Conservation (phyloP, 1,140 invertebrate species). For the Phocides pigmalion region DNA sequence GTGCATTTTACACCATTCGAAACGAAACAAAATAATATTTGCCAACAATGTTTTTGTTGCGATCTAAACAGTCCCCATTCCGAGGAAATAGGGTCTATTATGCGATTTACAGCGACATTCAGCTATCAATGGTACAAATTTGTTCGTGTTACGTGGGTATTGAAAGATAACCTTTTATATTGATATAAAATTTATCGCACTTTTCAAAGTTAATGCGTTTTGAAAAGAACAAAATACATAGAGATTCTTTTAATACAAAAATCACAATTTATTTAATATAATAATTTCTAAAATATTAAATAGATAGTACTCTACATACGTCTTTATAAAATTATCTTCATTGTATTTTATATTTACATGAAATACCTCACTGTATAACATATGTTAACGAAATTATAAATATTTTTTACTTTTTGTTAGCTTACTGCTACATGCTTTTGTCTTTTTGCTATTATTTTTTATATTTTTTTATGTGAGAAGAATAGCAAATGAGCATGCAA, state of each 20-base stretch:
- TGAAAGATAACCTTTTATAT: constrained; percentile 25
- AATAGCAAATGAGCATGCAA: no score
- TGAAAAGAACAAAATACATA: constrained; percentile 1
- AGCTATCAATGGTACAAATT: constrained; percentile 20
- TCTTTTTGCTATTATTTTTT: no score
- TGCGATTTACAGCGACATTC: background rate
- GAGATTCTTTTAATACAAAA: background rate
- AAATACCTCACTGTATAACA: no score
- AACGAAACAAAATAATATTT: background rate
- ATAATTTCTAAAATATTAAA: no score
- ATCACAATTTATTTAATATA: no score
- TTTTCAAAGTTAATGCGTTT: constrained; percentile 32
- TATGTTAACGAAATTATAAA: no score
- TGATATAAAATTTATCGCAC: constrained; percentile 26
- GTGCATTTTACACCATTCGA: background rate
- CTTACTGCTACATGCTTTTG: no score
- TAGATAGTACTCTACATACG: no score
- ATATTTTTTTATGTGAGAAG: no score
- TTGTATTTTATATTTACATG: no score
- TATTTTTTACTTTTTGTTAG: no score
- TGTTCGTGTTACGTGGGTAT: constrained; percentile 22
- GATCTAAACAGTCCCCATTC: background rate
- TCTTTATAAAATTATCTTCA: no score
- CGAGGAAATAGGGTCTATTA: constrained; percentile 5
- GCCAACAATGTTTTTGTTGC: background rate